Conservation (phyloP, 2,797 vertebrate genomes). For the Enteromius fasciolatus region DNA sequence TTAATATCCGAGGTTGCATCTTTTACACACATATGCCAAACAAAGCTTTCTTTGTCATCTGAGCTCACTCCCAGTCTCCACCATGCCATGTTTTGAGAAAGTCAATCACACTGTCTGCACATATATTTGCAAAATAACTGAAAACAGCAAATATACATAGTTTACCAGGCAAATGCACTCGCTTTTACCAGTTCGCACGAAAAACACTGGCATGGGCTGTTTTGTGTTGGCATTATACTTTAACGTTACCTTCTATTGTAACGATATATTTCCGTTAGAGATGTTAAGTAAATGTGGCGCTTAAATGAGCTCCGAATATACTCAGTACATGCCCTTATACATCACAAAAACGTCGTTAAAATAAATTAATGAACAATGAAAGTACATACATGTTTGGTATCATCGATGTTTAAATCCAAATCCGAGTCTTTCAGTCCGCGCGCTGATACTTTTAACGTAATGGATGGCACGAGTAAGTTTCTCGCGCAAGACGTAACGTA, state of each 20-base stretch:
- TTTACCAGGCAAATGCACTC: neutral
- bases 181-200: neutral
- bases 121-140: neutral
- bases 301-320: neutral
- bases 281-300: constrained; percentile 1
- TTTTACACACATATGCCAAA: constrained; percentile 57
- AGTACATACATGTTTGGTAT: constrained; percentile 65
- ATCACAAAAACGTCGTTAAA: neutral
- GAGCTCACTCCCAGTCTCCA: constrained; percentile 18
- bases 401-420: constrained; percentile 52
- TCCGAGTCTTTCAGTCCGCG: constrained; percentile 39
- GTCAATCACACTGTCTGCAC: constrained; percentile 3
- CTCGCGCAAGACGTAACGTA: neutral
- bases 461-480: constrained; percentile 13
- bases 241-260: neutral
- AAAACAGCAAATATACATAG: neutral
- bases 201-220: neutral
- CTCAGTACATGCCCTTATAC: neutral
- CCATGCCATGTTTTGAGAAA: constrained; percentile 29
- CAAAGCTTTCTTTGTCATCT: constrained; percentile 65
- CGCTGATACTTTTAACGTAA: constrained; percentile 30
- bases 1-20: constrained; percentile 55
- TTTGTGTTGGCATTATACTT: neutral
- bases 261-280: neutral
- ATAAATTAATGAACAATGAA: constrained; percentile 3